phyloP scores from a whole-genome alignment of 2,113 vertebrate genomes.

The Triplophysa dalaica region DNA sequence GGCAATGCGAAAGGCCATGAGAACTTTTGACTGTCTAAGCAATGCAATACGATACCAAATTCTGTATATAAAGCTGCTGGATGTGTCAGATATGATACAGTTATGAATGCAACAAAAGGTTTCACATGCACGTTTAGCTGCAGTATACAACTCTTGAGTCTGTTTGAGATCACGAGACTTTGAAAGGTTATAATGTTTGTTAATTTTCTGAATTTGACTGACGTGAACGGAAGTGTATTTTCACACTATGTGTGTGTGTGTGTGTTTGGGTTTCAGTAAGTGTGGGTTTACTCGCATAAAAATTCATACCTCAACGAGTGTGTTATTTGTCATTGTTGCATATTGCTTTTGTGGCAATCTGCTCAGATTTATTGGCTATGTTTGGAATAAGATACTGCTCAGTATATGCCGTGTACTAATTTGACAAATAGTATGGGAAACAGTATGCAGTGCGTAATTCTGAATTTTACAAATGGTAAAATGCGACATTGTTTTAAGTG shows the following conservation, averaged over 20 bases:
- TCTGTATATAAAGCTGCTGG: slow-evolving; percentile 36
- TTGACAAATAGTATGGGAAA: background rate
- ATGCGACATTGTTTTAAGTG: background rate
- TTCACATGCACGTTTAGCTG: slow-evolving; percentile 3
- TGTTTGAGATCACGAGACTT: slow-evolving; percentile 11
- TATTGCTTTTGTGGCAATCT: background rate
- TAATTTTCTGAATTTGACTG: slow-evolving; percentile 42
- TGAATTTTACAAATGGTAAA: background rate
- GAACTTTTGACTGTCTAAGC: background rate
- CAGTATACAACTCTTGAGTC: slow-evolving; percentile 17
- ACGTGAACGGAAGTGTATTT: slow-evolving; percentile 44
- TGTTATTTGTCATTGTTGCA: background rate
- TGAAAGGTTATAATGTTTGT: slow-evolving; percentile 39
- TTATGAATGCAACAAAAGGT: background rate
- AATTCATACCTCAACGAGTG: slow-evolving; percentile 50
- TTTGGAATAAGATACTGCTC: background rate
- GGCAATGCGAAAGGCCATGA: background rate
- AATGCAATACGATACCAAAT: background rate
- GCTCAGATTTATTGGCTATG: background rate
- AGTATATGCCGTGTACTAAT: background rate
- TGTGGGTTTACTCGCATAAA: slow-evolving; percentile 55
- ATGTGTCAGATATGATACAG: slow-evolving; percentile 11
- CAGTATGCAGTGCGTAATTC: background rate
- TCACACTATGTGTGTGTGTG: slow-evolving; percentile 52
- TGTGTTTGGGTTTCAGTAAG: slow-evolving; percentile 35